A percentile compares a stretch with the other conserved stretches of the same genome.
phyloP scores from a whole-genome alignment of 2,888 invertebrate genomes.

The Drosophila peninsularis region DNA sequence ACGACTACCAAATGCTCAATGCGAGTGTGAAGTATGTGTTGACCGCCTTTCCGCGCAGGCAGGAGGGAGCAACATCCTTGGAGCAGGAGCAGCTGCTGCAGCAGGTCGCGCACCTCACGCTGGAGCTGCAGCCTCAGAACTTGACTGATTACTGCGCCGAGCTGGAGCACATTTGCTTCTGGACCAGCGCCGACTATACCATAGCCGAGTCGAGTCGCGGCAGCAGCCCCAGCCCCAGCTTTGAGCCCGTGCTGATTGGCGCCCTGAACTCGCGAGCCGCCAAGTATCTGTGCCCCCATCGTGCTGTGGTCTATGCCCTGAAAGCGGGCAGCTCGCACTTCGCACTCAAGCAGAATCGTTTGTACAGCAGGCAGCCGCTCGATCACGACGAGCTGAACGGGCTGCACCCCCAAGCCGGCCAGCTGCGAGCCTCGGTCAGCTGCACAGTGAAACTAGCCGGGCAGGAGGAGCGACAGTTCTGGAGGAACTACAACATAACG shows the following conservation, averaged over 20 bases:
- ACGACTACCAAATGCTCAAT: constrained; percentile 73
- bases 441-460: constrained; percentile 82
- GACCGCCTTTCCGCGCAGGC: constrained; percentile 73
- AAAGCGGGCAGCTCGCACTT: constrained; percentile 82
- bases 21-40: constrained; percentile 72
- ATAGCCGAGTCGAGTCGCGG: constrained; percentile 72
- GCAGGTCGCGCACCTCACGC: constrained; percentile 78
- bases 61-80: constrained; percentile 11
- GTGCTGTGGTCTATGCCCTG: constrained; percentile 85
- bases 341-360: constrained; percentile 82
- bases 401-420: constrained; percentile 70
- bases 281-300: constrained; percentile 85
- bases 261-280: constrained; percentile 84
- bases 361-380: constrained; percentile 84
- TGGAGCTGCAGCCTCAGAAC: constrained; percentile 78
- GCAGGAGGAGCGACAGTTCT: constrained; percentile 52
- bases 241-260: constrained; percentile 82
- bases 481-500: constrained; percentile 81
- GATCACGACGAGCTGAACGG: constrained; percentile 85
- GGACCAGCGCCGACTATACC: constrained; percentile 79
- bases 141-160: constrained; percentile 76
- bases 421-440: constrained; percentile 81
- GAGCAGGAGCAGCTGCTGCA: constrained; percentile 49
- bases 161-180: constrained; percentile 83
- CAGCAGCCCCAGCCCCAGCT: constrained; percentile 24